Percentiles rank a stretch among this genome's conserved stretches.
These are phyloP conservation scores for Pachymerium ferrugineum DNA, from an alignment of 2,888 invertebrate genomes.

Conservation along the genomic window DNA sequence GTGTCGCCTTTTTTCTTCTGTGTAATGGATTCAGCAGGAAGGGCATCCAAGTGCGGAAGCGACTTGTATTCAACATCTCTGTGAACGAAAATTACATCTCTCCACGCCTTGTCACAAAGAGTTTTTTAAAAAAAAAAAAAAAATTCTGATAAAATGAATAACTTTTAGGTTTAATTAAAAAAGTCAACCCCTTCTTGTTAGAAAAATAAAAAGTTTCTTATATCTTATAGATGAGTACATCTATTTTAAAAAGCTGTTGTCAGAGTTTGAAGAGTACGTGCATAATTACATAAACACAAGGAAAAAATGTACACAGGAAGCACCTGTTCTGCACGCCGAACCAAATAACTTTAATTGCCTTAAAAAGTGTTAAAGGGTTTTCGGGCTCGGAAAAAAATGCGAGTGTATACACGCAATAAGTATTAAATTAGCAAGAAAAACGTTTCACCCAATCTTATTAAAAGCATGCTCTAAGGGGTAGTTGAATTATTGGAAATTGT, in stretches of 20 bases:
- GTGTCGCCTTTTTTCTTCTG: background rate
- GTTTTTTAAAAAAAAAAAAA: too few species aligned
- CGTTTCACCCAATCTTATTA: too few species aligned
- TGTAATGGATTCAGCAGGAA: background rate
- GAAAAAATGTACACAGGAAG: slow-evolving; percentile 10
- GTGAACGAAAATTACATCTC: background rate
- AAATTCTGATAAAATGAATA: too few species aligned
- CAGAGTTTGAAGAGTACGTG: background rate
- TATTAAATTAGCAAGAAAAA: too few species aligned
- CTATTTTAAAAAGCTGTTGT: background rate
- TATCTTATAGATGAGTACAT: too few species aligned
- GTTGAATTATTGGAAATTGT: too few species aligned
- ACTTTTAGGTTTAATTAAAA: too few species aligned
- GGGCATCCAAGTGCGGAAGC: slow-evolving; percentile 9
- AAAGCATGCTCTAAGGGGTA: too few species aligned
- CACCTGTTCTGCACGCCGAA: slow-evolving; percentile 6
- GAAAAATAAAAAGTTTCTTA: too few species aligned
- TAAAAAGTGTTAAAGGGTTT: background rate
- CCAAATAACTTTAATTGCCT: slow-evolving; percentile 14
- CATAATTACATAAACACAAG: background rate
- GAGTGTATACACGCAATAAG: too few species aligned
- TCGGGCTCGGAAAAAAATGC: too few species aligned
- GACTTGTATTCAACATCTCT: background rate
- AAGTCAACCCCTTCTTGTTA: too few species aligned
- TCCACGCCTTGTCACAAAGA: background rate